Evolutionary conservation across 2,113 vertebrate species (phyloP).

Genomic region (Rhinopithecus roxellana): DNA sequence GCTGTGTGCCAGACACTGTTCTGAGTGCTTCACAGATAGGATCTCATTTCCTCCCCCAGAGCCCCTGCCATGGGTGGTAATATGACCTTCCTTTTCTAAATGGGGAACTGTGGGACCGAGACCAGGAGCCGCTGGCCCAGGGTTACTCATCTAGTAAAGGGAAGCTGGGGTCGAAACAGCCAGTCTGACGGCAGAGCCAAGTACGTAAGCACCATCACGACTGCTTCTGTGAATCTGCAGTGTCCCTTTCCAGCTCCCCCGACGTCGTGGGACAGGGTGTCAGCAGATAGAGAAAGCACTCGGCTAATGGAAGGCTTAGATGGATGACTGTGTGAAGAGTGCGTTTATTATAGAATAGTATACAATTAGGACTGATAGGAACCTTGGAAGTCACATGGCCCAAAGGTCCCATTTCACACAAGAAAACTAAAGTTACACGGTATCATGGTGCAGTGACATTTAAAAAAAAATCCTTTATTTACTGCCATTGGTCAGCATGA

Average conservation of each 20-base stretch:
- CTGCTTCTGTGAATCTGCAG: background rate
- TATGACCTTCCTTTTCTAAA: background rate
- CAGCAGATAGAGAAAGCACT: background rate
- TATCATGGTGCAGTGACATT: background rate
- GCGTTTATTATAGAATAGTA: background rate
- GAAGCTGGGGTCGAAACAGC: too few relatives aligned
- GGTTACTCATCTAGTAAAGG: rapidly evolving
- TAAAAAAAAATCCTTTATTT: background rate
- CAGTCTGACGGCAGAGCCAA: background rate
- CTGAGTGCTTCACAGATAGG: background rate
- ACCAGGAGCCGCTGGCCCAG: rapidly evolving
- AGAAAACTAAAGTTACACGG: background rate
- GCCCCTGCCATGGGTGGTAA: background rate
- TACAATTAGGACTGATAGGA: background rate
- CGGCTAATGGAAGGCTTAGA: rapidly evolving
- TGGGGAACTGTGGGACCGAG: background rate
- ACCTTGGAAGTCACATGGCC: background rate
- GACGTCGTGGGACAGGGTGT: rapidly evolving
- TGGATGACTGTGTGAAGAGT: background rate
- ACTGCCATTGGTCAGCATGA: background rate
- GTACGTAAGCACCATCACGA: rapidly evolving
- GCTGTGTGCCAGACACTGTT: background rate
- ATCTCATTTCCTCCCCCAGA: background rate
- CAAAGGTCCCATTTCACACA: background rate
- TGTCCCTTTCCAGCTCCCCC: background rate